phyloP scores from a whole-genome alignment of 23 tunicate genomes.

The Botrylloides violaceus region DNA sequence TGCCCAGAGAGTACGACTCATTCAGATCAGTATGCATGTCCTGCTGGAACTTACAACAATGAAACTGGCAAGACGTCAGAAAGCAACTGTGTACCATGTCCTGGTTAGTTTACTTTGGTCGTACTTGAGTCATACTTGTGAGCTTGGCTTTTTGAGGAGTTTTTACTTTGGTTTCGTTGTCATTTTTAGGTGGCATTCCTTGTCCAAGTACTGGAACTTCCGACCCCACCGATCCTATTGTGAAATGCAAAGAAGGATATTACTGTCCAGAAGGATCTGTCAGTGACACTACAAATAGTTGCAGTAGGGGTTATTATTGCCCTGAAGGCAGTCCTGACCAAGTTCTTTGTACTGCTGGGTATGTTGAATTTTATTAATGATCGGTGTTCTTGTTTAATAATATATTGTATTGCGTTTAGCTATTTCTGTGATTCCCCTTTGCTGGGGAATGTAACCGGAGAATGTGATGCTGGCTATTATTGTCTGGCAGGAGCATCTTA shows the following conservation, averaged over 20 bases:
- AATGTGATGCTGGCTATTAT: conserved; percentile 75
- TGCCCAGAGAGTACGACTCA: conserved; percentile 37
- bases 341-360: conserved; percentile 61
- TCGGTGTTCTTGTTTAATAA: neutral
- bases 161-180: neutral
- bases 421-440: conserved; percentile 44
- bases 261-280: conserved; percentile 68
- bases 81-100: conserved; percentile 47
- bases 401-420: conserved; percentile 23
- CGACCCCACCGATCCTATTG: conserved; percentile 28
- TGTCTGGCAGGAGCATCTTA: conserved; percentile 33
- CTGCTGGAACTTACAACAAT: conserved; percentile 73
- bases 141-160: neutral
- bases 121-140: neutral
- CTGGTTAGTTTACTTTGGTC: conserved; percentile 29
- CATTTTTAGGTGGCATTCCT: conserved; percentile 54
- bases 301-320: conserved; percentile 54
- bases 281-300: conserved; percentile 39
- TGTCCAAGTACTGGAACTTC: conserved; percentile 41
- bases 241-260: conserved; percentile 59
- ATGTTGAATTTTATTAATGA: neutral
- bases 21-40: conserved; percentile 33
- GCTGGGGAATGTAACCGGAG: conserved; percentile 43
- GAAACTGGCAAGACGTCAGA: conserved; percentile 27
- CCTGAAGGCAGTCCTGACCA: conserved; percentile 40